Conservation (phyloP, 2,113 vertebrate genomes). For the Acinonyx jubatus region DNA sequence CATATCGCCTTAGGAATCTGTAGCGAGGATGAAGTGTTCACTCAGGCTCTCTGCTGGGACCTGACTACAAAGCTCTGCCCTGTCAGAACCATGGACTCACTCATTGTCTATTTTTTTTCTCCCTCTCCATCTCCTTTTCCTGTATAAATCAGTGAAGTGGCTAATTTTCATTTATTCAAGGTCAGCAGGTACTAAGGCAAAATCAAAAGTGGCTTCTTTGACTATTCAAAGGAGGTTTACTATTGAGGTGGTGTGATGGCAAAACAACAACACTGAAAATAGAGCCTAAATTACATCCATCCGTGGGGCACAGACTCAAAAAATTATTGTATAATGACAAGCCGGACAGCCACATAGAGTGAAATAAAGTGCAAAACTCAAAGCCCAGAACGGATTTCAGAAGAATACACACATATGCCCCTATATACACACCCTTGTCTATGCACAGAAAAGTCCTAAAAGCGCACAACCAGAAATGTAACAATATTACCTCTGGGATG, state of each 20-base stretch:
- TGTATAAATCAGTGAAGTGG: not conserved
- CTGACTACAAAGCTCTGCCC: not conserved
- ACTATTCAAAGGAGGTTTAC: not conserved
- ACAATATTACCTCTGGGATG: not conserved
- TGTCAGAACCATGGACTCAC: not conserved
- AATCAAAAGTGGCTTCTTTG: not conserved
- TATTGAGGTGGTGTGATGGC: not conserved
- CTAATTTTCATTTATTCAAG: not conserved
- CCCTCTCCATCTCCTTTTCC: not conserved
- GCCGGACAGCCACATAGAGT: not conserved
- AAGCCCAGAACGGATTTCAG: not conserved
- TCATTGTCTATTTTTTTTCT: not conserved
- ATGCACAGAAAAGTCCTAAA: not conserved
- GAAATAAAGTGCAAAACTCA: not conserved
- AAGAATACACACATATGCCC: not conserved
- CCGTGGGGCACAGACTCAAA: not conserved
- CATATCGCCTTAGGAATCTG: not conserved
- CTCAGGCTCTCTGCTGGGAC: conserved; percentile 9
- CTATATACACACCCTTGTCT: not conserved
- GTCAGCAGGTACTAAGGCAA: not conserved
- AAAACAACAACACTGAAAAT: not conserved
- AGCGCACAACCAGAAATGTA: not conserved
- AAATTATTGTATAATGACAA: not conserved
- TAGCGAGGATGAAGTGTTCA: not conserved
- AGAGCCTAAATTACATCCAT: not conserved